phyloP scores from a whole-genome alignment of 2,888 invertebrate species.

The Seira ritae region DNA sequence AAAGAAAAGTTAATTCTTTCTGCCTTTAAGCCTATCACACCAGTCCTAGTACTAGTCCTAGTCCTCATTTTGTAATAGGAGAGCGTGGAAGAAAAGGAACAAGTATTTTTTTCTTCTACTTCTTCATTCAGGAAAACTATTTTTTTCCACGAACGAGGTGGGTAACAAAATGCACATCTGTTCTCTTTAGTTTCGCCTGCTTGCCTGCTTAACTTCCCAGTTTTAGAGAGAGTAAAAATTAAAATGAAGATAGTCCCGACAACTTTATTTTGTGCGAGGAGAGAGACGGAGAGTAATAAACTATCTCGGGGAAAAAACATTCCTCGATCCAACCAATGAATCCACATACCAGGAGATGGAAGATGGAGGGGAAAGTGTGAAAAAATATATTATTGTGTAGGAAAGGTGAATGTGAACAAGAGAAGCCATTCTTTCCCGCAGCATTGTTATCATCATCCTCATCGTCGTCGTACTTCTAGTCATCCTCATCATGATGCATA shows the following conservation, averaged over 20 bases:
- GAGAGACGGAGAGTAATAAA: not conserved
- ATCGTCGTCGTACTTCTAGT: too few species aligned
- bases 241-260: not conserved
- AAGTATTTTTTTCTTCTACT: not conserved
- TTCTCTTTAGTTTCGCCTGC: not conserved
- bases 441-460: too few species aligned
- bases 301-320: constrained; percentile 1
- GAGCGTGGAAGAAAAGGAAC: too few species aligned
- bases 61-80: too few species aligned
- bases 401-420: too few species aligned
- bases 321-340: too few species aligned
- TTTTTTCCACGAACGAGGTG: not conserved
- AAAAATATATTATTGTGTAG: too few species aligned
- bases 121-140: not conserved
- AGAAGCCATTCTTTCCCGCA: too few species aligned
- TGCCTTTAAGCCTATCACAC: too few species aligned
- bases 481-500: too few species aligned
- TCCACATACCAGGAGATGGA: not conserved
- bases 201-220: not conserved
- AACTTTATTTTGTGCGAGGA: constrained; percentile 9
- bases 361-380: not conserved
- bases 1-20: too few species aligned
- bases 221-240: not conserved
- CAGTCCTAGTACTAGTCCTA: too few species aligned
- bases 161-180: not conserved